Percentiles rank a stretch among this genome's conserved stretches.
Evolutionary conservation across 92 coral and sea anemone genomes (phyloP).

Genomic region (Bergia puertoricense): DNA sequence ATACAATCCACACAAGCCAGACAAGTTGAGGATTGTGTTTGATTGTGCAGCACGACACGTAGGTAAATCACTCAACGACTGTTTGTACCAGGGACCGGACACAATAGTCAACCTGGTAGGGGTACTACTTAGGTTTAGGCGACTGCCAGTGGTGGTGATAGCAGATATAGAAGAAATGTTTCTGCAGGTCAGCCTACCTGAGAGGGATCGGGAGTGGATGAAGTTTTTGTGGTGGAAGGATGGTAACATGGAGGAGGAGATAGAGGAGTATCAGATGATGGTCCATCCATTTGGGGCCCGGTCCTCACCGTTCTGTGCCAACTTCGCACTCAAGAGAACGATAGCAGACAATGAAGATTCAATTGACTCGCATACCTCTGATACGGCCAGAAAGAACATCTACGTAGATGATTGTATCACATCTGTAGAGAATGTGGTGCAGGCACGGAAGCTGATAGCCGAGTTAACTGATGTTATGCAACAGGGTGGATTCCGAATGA

Average conservation of each 20-base stretch:
- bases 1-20: no score
- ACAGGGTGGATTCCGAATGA: no score
- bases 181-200: no score
- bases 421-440: no score
- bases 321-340: not conserved
- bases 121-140: not conserved
- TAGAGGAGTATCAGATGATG: not conserved
- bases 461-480: no score
- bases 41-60: no score
- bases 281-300: not conserved
- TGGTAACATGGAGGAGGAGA: not conserved
- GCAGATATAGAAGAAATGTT: not conserved
- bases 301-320: not conserved
- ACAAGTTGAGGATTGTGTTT: no score
- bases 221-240: not conserved
- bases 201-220: not conserved
- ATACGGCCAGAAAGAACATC: not conserved
- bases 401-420: not conserved
- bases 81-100: no score
- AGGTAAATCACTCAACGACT: no score
- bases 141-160: not conserved
- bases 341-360: not conserved
- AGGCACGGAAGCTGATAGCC: no score
- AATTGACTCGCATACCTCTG: not conserved
- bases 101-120: not conserved